Evolutionary conservation across 2,888 invertebrate genomes (phyloP).

Genomic region (Eretmocerus hayati): DNA sequence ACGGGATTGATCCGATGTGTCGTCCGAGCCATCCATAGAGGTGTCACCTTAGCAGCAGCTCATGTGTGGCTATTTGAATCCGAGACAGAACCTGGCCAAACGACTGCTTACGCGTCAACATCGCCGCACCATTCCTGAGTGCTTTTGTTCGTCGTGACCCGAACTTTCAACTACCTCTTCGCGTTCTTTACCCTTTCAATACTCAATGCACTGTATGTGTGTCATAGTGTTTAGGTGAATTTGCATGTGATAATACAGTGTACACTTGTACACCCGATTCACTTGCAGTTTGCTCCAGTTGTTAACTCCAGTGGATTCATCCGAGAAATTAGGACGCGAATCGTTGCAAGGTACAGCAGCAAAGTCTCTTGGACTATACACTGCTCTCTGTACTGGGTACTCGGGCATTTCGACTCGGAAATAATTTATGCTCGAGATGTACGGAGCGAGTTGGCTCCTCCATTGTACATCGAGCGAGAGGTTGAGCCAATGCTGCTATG

Average conservation of each 20-base stretch:
- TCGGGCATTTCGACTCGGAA: neutral
- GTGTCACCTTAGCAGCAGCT: slow-evolving; percentile 8
- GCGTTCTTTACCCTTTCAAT: too few relatives aligned
- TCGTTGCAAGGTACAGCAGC: neutral
- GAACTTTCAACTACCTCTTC: too few relatives aligned
- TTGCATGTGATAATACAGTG: too few relatives aligned
- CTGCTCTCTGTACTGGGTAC: neutral
- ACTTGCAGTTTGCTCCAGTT: neutral
- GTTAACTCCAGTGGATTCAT: neutral
- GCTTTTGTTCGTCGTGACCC: slow-evolving; percentile 12
- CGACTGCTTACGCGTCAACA: neutral
- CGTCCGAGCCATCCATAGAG: slow-evolving; percentile 7
- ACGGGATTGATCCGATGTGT: too few relatives aligned
- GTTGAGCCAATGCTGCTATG: too few relatives aligned
- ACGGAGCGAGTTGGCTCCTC: too few relatives aligned
- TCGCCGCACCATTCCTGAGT: slow-evolving; percentile 4
- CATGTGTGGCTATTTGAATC: slow-evolving; percentile 16
- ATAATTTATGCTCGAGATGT: neutral
- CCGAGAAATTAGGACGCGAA: slow-evolving; percentile 6
- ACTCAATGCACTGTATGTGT: too few relatives aligned
- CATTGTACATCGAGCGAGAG: too few relatives aligned
- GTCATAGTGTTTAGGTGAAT: too few relatives aligned
- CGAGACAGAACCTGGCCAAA: slow-evolving; percentile 7
- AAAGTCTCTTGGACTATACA: too few relatives aligned
- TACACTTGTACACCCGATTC: neutral